These are phyloP conservation scores for Ptiloglossa arizonensis DNA, from an alignment of 1,140 invertebrate genomes.

Conservation along the genomic window DNA sequence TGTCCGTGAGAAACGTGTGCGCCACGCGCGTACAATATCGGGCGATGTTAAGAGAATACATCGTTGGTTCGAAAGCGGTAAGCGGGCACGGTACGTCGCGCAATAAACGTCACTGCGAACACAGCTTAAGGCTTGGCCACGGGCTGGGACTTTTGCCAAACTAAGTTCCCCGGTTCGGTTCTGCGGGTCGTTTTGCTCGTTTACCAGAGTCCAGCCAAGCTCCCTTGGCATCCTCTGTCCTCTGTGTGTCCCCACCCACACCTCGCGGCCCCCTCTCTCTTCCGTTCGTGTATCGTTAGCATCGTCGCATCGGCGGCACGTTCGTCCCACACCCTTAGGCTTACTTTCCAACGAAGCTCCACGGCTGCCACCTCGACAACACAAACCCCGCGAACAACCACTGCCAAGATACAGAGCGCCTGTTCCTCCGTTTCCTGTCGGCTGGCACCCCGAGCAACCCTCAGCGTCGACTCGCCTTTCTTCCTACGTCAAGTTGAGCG, in stretches of 20 bases:
- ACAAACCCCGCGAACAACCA: conserved; percentile 13
- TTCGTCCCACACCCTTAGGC: conserved; percentile 57
- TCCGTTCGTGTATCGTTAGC: conserved; percentile 56
- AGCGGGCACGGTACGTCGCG: conserved; percentile 20
- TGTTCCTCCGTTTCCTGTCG: conserved; percentile 18
- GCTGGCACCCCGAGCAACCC: not conserved
- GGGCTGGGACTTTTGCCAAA: conserved; percentile 47
- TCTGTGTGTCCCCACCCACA: not conserved
- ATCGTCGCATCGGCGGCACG: conserved; percentile 56
- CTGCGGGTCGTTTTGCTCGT: conserved; percentile 40
- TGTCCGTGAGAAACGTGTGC: not conserved
- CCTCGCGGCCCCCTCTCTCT: too few species aligned
- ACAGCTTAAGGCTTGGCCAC: conserved; percentile 30
- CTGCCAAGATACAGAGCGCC: conserved; percentile 13
- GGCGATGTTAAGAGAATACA: not conserved
- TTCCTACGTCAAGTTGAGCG: not conserved
- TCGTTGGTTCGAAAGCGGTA: not conserved
- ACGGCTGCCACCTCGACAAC: conserved; percentile 1
- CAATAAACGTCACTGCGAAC: conserved; percentile 47
- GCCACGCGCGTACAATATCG: conserved; percentile 4
- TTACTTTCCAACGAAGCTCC: conserved; percentile 42
- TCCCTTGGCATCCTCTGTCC: conserved; percentile 5
- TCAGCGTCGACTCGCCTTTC: not conserved
- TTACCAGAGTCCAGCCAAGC: conserved; percentile 24
- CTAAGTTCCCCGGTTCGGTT: conserved; percentile 34